Evolutionary conservation across 2,888 invertebrate genomes (phyloP), one percentile per base, ranked within the genome.

Genomic region (Pollenia labialis): DNA sequence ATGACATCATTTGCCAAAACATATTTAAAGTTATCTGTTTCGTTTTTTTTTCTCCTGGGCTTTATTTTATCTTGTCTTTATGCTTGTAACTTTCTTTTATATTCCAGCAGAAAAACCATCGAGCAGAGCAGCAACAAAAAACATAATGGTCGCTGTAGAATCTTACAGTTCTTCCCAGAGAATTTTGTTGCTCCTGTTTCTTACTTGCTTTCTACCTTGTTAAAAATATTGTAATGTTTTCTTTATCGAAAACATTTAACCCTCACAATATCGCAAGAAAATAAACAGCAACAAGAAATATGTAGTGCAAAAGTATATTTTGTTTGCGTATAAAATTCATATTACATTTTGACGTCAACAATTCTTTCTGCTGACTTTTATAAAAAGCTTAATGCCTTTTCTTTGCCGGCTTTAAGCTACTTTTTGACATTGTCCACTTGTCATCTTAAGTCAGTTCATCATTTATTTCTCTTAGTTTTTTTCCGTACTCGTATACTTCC

Each of bases 1-100:
- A 86, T 86, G 86, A 86, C 83, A 86, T 83, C 86, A 86, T 86
- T 86, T 86, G 86, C 86, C 83, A 83, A 86, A 86, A 86, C 86
- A 83, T 86, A 86, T 86, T 86, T 86, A 80, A 83, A 75, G 68
- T 86, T 86, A 86, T 86, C 82, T 80, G 50, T n/a, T 76, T 16
- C 12, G 11, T 76, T 44, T 44, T 74, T 72, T 42, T 23, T 62
- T 85, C 68, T 74, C 68, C 50, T 75, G 66, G 69, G 52, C 32
- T 60, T 76, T 60, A 58, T 74, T 60, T 69, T 54, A 58, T 80
- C 52, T 77, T 64, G 32, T 50, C 54, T 50, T 71, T 83, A 23
- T 32, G 50, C 40, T 58, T 54, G 46, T 10, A 56, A 64, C 62
- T 60, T 68, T 54, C 58, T 66, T 82, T 69, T 44, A 40, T 46